phyloP scores from a whole-genome alignment of 2,888 invertebrate species.

The Rhodophaea formosa region DNA sequence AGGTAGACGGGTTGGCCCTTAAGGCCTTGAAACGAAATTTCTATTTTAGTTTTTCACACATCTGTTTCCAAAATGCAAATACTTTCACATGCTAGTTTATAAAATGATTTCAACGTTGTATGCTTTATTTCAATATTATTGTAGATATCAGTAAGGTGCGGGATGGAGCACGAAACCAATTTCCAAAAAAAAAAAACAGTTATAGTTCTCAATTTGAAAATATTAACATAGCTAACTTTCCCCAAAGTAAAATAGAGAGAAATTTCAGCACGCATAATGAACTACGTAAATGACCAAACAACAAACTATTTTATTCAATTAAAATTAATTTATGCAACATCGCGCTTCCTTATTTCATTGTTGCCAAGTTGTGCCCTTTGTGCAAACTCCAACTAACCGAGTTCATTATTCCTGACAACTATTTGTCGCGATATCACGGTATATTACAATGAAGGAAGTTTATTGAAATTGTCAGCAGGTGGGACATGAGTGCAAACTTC shows the following conservation, averaged over 20 bases:
- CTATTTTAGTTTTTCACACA: too few species aligned
- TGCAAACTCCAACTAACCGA: conserved; percentile 12
- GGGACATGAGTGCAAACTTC: conserved; percentile 14
- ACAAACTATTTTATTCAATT: conserved; percentile 13
- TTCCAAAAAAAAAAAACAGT: too few species aligned
- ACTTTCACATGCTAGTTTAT: too few species aligned
- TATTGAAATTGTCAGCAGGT: conserved; percentile 21
- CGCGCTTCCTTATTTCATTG: conserved; percentile 16
- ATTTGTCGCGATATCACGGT: conserved; percentile 18
- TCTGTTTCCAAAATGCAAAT: too few species aligned
- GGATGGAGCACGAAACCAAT: conserved; percentile 3
- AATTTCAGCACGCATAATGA: background rate
- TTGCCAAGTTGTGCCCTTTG: conserved; percentile 17
- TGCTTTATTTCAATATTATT: too few species aligned
- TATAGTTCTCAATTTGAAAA: too few species aligned
- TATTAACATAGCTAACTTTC: background rate
- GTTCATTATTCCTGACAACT: conserved; percentile 16
- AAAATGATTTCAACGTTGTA: too few species aligned
- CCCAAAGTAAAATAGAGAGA: background rate
- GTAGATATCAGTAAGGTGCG: background rate
- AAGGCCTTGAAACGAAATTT: too few species aligned
- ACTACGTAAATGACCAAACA: conserved; percentile 6
- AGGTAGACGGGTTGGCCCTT: too few species aligned
- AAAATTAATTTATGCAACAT: conserved; percentile 12
- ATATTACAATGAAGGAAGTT: conserved; percentile 19